These are phyloP conservation scores for Bettongia penicillata DNA, from an alignment of 2,113 vertebrate species.

Conservation along the genomic window DNA sequence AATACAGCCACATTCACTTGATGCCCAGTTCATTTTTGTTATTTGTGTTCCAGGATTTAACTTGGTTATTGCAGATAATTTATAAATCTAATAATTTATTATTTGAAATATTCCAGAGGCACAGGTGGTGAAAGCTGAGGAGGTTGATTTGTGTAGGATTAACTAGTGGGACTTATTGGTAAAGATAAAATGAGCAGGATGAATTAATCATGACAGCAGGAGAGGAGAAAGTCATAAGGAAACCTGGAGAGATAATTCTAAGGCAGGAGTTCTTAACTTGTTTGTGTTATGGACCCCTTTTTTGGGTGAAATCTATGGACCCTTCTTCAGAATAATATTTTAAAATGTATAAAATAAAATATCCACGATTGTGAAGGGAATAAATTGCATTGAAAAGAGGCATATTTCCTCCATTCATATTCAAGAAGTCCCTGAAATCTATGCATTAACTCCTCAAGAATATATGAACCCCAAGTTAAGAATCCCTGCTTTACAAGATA, in stretches of 20 bases:
- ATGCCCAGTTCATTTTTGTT: background rate
- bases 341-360: background rate
- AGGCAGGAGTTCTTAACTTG: background rate
- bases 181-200: background rate
- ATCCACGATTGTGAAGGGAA: background rate
- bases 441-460: background rate
- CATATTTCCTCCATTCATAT: background rate
- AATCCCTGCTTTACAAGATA: background rate
- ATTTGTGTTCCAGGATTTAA: background rate
- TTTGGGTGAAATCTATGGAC: background rate
- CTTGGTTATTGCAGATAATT: background rate
- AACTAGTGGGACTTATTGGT: background rate
- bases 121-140: background rate
- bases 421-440: background rate
- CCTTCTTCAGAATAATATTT: background rate
- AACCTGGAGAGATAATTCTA: background rate
- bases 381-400: background rate
- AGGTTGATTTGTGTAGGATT: background rate
- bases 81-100: background rate
- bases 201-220: background rate
- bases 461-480: background rate
- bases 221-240: background rate
- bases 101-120: background rate
- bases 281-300: background rate
- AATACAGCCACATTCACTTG: background rate